Evolutionary conservation across 37 sponge, comb jelly and placozoan species (phyloP).

Genomic region (Halichondria panicea): DNA sequence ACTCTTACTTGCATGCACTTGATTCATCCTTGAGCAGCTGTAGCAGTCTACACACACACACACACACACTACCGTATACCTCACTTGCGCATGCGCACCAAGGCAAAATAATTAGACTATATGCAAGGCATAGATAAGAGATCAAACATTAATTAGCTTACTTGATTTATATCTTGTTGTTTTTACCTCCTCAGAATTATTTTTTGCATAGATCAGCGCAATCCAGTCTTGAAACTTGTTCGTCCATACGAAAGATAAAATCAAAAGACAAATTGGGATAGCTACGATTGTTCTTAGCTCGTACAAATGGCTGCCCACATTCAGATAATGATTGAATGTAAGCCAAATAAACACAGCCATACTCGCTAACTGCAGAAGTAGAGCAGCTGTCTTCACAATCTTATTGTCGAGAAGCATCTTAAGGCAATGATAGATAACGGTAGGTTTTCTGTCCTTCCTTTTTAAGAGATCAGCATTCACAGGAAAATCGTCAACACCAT

Average conservation of each 20-base stretch:
- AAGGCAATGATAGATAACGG: neutral
- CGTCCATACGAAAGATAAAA: slow-evolving; percentile 44
- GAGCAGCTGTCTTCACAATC: slow-evolving; percentile 16
- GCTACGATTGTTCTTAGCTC: slow-evolving; percentile 11
- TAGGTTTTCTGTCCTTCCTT: too few relatives aligned
- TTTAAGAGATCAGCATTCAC: neutral
- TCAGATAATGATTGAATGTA: neutral
- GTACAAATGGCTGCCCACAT: neutral
- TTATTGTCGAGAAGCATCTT: slow-evolving; percentile 12
- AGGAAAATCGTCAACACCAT: neutral
- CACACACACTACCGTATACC: too few relatives aligned
- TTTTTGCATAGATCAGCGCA: neutral
- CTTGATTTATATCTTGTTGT: slow-evolving; percentile 57
- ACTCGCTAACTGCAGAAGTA: slow-evolving; percentile 34
- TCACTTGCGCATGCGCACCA: too few relatives aligned
- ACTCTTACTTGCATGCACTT: too few relatives aligned
- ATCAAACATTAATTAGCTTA: neutral
- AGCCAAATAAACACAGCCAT: neutral
- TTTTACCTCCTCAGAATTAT: neutral
- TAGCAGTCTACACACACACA: too few relatives aligned
- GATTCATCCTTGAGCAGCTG: too few relatives aligned
- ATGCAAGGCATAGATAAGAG: too few relatives aligned
- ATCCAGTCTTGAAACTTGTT: slow-evolving; percentile 16
- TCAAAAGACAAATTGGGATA: slow-evolving; percentile 8
- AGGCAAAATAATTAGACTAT: too few relatives aligned